Evolutionary conservation across 2,113 vertebrate species (phyloP).

Genomic region (Ochotona princeps): DNA sequence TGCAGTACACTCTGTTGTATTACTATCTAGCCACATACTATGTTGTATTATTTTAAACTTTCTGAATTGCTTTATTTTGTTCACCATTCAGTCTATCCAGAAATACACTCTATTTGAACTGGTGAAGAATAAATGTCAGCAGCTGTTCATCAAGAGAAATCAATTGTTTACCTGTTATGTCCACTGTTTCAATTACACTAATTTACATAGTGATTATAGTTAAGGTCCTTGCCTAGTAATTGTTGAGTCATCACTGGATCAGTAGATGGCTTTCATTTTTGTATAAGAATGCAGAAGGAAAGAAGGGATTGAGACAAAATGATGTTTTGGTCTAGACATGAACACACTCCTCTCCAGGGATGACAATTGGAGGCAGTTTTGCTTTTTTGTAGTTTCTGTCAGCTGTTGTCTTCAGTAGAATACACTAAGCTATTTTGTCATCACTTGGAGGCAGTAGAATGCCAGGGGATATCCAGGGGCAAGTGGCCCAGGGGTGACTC

Average conservation of each 20-base stretch:
- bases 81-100: background rate
- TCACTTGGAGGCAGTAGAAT: background rate
- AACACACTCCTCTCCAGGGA: background rate
- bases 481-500: background rate
- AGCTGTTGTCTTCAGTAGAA: background rate
- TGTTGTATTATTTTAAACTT: background rate
- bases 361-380: background rate
- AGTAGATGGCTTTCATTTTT: background rate
- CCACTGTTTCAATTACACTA: background rate
- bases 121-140: background rate
- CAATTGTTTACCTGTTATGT: background rate
- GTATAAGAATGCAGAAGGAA: background rate
- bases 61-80: background rate
- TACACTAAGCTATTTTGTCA: background rate
- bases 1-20: background rate
- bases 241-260: background rate
- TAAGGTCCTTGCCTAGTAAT: background rate
- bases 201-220: background rate
- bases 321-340: background rate
- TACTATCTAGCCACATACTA: background rate
- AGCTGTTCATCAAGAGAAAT: too few relatives aligned
- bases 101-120: background rate
- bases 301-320: background rate
- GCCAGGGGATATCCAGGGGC: background rate
- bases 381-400: too few relatives aligned